These are phyloP conservation scores for Capromys pilorides DNA, from an alignment of 2,797 vertebrate species.

Conservation along the genomic window DNA sequence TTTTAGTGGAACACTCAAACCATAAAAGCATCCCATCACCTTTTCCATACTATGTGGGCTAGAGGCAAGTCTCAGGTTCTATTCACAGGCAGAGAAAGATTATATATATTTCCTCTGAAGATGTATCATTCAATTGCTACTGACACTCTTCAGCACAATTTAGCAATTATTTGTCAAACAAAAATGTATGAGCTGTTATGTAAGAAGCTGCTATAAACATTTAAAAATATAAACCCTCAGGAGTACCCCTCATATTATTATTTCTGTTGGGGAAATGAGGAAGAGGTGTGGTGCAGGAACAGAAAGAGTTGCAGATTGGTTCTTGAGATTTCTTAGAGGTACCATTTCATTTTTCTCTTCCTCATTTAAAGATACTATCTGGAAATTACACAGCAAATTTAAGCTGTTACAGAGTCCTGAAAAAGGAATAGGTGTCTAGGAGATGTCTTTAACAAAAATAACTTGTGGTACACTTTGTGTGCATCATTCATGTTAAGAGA, in stretches of 20 bases:
- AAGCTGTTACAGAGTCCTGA: background rate
- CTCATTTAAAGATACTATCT: conserved; percentile 31
- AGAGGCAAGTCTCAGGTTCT: background rate
- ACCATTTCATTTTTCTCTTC: background rate
- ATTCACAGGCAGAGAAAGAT: background rate
- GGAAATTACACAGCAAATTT: conserved; percentile 2
- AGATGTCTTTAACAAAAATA: background rate
- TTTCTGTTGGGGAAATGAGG: background rate
- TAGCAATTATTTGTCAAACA: conserved; percentile 32
- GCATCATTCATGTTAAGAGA: background rate
- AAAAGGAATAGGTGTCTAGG: background rate
- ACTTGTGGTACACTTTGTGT: background rate
- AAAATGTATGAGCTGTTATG: background rate
- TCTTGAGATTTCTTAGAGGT: background rate
- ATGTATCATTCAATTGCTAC: background rate
- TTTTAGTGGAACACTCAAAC: background rate
- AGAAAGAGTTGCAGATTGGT: background rate
- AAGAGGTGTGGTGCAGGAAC: background rate
- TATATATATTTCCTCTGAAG: background rate
- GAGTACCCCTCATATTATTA: background rate
- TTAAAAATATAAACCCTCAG: background rate
- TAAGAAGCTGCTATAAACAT: background rate
- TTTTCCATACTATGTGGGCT: background rate
- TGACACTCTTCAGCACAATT: background rate
- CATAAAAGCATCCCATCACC: background rate